phyloP scores from a whole-genome alignment of 2,113 vertebrate species.

The Myotis yumanensis region DNA sequence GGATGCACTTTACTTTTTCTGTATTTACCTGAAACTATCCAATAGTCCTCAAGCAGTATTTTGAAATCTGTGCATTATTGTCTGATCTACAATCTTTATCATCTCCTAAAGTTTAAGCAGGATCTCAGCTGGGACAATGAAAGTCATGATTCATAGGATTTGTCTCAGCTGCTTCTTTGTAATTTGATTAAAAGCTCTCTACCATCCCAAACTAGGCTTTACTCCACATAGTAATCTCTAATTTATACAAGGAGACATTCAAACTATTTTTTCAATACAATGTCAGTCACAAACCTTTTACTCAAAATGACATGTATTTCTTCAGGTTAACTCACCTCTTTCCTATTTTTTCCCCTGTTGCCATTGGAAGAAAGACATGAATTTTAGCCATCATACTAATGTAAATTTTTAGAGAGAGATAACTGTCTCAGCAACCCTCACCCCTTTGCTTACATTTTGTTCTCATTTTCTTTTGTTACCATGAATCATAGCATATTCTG shows the following conservation, averaged over 20 bases:
- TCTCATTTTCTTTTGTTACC: background rate
- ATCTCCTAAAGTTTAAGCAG: background rate
- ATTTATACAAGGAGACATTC: background rate
- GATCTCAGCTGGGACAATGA: background rate
- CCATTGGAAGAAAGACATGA: background rate
- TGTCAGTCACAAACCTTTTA: background rate
- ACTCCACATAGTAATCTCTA: background rate
- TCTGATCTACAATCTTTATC: background rate
- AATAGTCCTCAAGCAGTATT: background rate
- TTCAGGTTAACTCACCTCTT: background rate
- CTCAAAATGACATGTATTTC: constrained; percentile 36
- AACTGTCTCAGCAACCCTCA: background rate
- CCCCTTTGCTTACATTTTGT: background rate
- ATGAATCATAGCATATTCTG: background rate
- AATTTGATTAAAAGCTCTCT: background rate
- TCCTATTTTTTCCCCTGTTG: background rate
- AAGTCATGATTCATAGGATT: background rate
- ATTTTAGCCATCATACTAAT: background rate
- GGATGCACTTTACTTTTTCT: background rate
- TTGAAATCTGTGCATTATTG: background rate
- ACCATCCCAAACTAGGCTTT: background rate
- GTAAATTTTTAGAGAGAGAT: background rate
- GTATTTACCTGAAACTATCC: background rate
- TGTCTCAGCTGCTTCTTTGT: background rate
- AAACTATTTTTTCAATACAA: background rate